These are phyloP conservation scores for Conops quadrifasciatus DNA, from an alignment of 2,888 invertebrate species.

Conservation along the genomic window DNA sequence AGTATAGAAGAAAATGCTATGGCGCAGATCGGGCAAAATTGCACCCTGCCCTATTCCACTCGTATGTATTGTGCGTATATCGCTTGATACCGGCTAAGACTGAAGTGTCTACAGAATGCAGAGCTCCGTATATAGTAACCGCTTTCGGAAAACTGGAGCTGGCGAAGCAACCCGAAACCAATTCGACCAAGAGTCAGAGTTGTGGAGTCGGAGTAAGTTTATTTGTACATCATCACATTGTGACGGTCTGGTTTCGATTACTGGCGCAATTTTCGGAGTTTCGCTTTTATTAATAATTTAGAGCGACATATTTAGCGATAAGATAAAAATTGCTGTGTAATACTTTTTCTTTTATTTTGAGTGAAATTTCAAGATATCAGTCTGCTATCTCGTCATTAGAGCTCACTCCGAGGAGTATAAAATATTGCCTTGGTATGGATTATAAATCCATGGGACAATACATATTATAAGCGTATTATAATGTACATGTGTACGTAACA, in stretches of 20 bases:
- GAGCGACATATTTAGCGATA: slow-evolving; percentile 16
- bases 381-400: not conserved
- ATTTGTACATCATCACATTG: not conserved
- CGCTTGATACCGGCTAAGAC: not conserved
- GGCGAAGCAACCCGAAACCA: slow-evolving; percentile 20
- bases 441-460: too few species aligned
- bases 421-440: too few species aligned
- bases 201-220: slow-evolving; percentile 17
- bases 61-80: too few species aligned
- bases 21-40: too few species aligned
- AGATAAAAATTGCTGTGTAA: slow-evolving; percentile 28
- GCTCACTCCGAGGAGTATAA: too few species aligned
- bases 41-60: too few species aligned
- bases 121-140: slow-evolving; percentile 48
- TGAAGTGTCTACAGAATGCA: not conserved
- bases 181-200: not conserved
- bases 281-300: slow-evolving; percentile 12
- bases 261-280: slow-evolving; percentile 19
- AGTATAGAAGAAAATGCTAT: too few species aligned
- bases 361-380: not conserved
- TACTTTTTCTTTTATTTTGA: slow-evolving; percentile 6
- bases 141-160: slow-evolving; percentile 44
- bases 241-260: not conserved
- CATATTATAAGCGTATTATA: too few species aligned
- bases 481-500: too few species aligned